Percentiles rank a stretch among this genome's conserved stretches.
These are phyloP conservation scores for Otolemur garnettii DNA, from an alignment of 2,113 vertebrate species.

Conservation along the genomic window DNA sequence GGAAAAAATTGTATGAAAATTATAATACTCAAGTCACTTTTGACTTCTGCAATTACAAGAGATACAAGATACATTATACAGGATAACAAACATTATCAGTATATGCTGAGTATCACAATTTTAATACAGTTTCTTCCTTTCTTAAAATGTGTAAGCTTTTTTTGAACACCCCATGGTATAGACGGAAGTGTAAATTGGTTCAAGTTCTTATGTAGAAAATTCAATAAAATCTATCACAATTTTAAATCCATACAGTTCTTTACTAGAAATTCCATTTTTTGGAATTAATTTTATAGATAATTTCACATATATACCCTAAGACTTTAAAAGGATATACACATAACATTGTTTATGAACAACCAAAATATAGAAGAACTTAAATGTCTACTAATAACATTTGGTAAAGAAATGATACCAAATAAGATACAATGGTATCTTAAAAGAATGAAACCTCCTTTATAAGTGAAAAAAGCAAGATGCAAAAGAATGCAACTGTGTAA, in stretches of 20 bases:
- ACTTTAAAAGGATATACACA: background rate
- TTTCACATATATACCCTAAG: background rate
- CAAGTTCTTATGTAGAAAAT: background rate
- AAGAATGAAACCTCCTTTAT: background rate
- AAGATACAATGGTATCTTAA: background rate
- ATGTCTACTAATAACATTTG: background rate
- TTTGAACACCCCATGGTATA: background rate
- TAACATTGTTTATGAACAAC: background rate
- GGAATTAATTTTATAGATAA: background rate
- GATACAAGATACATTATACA: too few species aligned
- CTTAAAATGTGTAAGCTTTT: too few species aligned
- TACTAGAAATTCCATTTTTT: slow-evolving; percentile 14
- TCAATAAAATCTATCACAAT: slow-evolving; percentile 1
- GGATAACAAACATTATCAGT: too few species aligned
- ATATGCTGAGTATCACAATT: too few species aligned
- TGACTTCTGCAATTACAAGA: too few species aligned
- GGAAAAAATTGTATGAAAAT: too few species aligned
- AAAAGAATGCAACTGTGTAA: background rate
- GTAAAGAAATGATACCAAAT: background rate
- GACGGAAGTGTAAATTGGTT: background rate
- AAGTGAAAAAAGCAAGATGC: background rate
- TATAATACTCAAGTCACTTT: too few species aligned
- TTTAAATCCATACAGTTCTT: background rate
- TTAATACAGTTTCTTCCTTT: too few species aligned
- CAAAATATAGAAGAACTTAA: background rate